phyloP scores from a whole-genome alignment of 2,113 vertebrate genomes.

The Catharus bicknelli region DNA sequence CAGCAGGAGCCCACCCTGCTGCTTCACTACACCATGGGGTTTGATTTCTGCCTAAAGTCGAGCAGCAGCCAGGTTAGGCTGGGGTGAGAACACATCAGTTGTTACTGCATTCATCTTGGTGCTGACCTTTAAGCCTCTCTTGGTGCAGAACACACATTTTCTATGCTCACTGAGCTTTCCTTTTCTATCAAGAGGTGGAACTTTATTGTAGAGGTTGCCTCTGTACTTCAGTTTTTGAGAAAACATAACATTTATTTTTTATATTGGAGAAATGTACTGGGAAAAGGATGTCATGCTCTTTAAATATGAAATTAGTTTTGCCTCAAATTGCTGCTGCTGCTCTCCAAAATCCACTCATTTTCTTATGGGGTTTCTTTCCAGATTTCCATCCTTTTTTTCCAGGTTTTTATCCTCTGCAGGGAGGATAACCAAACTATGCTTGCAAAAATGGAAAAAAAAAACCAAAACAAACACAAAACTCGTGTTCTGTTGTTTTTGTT shows the following conservation, averaged over 20 bases:
- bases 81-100: not conserved
- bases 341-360: not conserved
- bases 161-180: not conserved
- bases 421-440: not conserved
- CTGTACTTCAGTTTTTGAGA: not conserved
- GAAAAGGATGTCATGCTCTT: not conserved
- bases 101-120: not conserved
- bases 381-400: not conserved
- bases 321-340: not conserved
- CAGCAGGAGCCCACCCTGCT: not conserved
- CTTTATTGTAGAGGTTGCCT: not conserved
- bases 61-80: not conserved
- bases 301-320: conserved; percentile 47
- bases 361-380: not conserved
- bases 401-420: not conserved
- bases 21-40: not conserved
- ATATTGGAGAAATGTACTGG: not conserved
- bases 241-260: conserved; percentile 48
- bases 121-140: conserved; percentile 47
- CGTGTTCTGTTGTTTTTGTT: not conserved
- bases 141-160: not conserved
- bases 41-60: not conserved
- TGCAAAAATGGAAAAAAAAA: not conserved
- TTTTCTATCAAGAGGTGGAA: conserved; percentile 30
- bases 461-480: not conserved